A percentile compares a stretch with the other conserved stretches of the same genome.
These are phyloP conservation scores for Ceyx margarethae DNA, from an alignment of 2,113 vertebrate genomes.

Conservation along the genomic window DNA sequence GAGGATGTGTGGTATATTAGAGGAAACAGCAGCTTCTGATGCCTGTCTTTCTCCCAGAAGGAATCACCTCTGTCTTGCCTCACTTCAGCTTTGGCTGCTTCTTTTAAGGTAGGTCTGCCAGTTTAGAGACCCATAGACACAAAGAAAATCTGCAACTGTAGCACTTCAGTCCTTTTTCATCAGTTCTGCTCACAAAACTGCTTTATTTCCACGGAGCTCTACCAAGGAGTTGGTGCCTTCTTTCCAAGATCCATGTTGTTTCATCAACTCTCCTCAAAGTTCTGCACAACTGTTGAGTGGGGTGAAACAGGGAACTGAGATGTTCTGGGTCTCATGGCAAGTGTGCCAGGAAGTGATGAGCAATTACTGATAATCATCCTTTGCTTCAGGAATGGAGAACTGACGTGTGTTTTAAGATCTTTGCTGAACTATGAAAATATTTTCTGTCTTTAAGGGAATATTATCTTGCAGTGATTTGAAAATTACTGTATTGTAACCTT, in stretches of 20 bases:
- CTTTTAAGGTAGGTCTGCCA: constrained; percentile 1
- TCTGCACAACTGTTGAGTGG: not conserved
- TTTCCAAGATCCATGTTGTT: not conserved
- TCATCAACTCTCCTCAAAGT: not conserved
- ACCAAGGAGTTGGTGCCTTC: not conserved
- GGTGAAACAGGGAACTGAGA: not conserved
- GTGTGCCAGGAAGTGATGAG: not conserved
- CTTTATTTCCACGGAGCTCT: not conserved
- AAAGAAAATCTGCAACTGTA: not conserved
- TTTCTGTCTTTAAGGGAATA: not conserved
- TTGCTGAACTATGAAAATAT: not conserved
- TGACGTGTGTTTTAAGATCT: not conserved
- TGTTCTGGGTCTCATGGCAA: not conserved
- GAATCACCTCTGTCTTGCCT: constrained; percentile 32
- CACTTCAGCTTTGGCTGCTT: not conserved
- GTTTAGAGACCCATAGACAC: not conserved
- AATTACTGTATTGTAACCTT: not conserved
- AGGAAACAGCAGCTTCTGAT: constrained; percentile 32
- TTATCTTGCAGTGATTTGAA: not conserved
- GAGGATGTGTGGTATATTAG: constrained; percentile 28
- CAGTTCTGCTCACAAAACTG: not conserved
- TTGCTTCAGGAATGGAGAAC: not conserved
- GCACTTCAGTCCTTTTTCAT: not conserved
- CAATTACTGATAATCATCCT: not conserved
- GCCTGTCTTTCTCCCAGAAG: constrained; percentile 16